Evolutionary conservation across 2,888 invertebrate species (phyloP), one percentile per base, ranked within the genome.

Genomic region (Catotricha subobsoleta): DNA sequence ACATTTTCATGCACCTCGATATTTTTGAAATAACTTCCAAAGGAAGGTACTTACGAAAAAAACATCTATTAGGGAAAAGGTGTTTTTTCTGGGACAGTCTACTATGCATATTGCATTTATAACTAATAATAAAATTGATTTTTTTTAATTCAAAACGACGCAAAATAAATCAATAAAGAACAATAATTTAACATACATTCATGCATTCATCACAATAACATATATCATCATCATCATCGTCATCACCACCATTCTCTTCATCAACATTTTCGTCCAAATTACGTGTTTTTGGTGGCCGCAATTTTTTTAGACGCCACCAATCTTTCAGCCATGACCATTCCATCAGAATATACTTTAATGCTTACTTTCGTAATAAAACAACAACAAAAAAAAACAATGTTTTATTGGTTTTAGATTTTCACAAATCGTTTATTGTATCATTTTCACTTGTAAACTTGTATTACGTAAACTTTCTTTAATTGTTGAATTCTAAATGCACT

Each of bases 281-380:
- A 6, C 43, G 43, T 10, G 25, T 13, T 21, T 42, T 19, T 8
- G 35, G 20, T 7, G 34, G 34, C 10, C 35, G 30, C 12, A 39
- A 20, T 16, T 39, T 39, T 62, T 78, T 80, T 45, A 80, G 66
- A 46, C 80, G 69, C 80, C 80, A 80, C 80, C 80, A 80, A 62
- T 80, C 78, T 62, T 79, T 79, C 54, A 79, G 65, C 78, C 80
- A 79, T 52, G 75, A 72, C 79, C 80, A 80, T 67, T 80, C 80
- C 78, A 80, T 79, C 54, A 52, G 48, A 40, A 25, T 39, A 20
- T 28, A 16, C 13, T 13, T n/a, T 19, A 27, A 15, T 37, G 8
- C 5, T n/a, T 38, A 13, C 21, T 34, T 34, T 13, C 34, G 21
- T 34, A 20, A 34, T 21, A n/a, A 12, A 30, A 3, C 10, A 4